phyloP scores from a whole-genome alignment of 2,888 invertebrate genomes.

The Platerodrilus igneus region DNA sequence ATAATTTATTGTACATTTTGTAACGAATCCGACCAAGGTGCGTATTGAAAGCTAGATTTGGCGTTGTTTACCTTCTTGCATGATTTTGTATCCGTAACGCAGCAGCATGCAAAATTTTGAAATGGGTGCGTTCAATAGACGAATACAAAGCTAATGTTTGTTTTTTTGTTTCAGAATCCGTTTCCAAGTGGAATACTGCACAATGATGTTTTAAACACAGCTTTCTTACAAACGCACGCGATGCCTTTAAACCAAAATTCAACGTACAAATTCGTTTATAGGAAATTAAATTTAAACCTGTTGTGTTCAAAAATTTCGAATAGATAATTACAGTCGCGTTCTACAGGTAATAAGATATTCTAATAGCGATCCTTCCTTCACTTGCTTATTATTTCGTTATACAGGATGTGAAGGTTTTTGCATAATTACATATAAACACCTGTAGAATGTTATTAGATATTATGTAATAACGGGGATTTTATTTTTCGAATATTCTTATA shows the following conservation, averaged over 20 bases:
- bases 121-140: too few species aligned
- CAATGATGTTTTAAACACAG: slow-evolving; percentile 16
- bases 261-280: slow-evolving; percentile 1
- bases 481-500: too few species aligned
- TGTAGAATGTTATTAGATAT: slow-evolving; percentile 6
- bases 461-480: too few species aligned
- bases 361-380: background rate
- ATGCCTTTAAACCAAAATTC: background rate
- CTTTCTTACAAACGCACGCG: background rate
- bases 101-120: too few species aligned
- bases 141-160: slow-evolving; percentile 1
- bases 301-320: slow-evolving; percentile 13
- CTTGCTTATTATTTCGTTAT: background rate
- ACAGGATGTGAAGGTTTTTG: slow-evolving; percentile 9
- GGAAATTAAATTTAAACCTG: background rate
- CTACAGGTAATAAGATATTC: slow-evolving; percentile 4
- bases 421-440: background rate
- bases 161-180: slow-evolving; percentile 16
- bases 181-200: slow-evolving; percentile 18
- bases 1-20: too few species aligned
- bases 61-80: too few species aligned
- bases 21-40: too few species aligned
- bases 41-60: too few species aligned
- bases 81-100: too few species aligned
- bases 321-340: slow-evolving; percentile 5